Evolutionary conservation across 2,113 vertebrate genomes (phyloP).

Genomic region (Raja brachyura): DNA sequence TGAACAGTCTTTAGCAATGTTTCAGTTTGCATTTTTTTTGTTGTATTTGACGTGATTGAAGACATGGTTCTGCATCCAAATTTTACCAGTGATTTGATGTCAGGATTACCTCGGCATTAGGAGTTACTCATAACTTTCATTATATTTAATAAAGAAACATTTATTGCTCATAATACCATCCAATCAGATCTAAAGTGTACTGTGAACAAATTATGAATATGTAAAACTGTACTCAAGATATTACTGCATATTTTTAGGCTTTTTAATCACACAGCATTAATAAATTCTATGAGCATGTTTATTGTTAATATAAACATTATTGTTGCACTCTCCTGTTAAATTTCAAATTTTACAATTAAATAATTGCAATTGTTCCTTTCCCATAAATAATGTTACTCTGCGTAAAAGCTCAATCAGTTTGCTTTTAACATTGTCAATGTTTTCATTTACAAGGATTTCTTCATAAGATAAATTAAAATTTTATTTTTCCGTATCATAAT

Average conservation of each 20-base stretch:
- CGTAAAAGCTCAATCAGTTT: background rate
- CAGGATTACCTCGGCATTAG: background rate
- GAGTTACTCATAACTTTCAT: background rate
- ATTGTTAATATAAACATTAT: background rate
- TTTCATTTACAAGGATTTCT: background rate
- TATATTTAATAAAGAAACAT: background rate
- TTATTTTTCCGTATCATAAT: background rate
- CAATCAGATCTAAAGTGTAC: background rate
- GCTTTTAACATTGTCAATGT: background rate
- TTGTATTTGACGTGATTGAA: background rate
- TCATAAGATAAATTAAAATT: background rate
- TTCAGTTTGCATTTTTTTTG: background rate
- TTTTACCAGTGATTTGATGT: background rate
- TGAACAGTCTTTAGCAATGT: background rate
- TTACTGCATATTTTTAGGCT: background rate
- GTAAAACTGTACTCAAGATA: background rate
- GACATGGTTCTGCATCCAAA: background rate
- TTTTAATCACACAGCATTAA: background rate
- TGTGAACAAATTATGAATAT: background rate
- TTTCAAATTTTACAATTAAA: background rate
- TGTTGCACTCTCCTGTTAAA: background rate
- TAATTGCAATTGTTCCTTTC: background rate
- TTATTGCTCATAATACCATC: background rate
- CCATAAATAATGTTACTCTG: background rate
- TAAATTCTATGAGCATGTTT: background rate